Evolutionary conservation across 2,113 vertebrate genomes (phyloP).

Genomic region (Murina feae): DNA sequence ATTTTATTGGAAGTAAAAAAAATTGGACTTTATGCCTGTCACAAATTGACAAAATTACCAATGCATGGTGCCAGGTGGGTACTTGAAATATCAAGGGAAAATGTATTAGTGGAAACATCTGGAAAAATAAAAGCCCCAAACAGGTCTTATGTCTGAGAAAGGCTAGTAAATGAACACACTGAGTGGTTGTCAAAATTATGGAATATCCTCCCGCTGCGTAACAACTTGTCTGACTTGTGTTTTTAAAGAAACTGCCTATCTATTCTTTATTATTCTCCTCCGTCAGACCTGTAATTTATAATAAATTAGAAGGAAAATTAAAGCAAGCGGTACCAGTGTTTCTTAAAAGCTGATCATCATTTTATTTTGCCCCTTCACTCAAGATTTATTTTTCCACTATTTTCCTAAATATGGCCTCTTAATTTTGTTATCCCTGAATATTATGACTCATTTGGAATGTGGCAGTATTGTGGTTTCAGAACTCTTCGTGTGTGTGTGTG

Average conservation of each 20-base stretch:
- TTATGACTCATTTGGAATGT: neutral
- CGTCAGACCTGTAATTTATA: slow-evolving; percentile 37
- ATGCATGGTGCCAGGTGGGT: too few relatives aligned
- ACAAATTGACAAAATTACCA: slow-evolving; percentile 20
- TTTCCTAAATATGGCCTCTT: neutral
- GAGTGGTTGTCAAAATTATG: slow-evolving; percentile 20
- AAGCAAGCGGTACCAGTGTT: neutral
- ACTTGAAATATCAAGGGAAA: neutral
- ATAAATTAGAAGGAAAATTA: slow-evolving; percentile 46
- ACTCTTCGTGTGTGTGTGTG: neutral
- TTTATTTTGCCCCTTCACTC: neutral
- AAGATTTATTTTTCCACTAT: neutral
- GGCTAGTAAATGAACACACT: neutral
- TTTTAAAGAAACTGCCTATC: slow-evolving; percentile 26
- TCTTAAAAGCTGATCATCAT: slow-evolving; percentile 10
- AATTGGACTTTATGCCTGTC: slow-evolving; percentile 30
- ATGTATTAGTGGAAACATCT: neutral
- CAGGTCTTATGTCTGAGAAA: neutral
- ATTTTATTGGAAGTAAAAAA: slow-evolving; percentile 17
- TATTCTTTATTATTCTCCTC: slow-evolving; percentile 35
- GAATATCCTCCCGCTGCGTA: neutral
- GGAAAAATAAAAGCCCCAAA: slow-evolving; percentile 22
- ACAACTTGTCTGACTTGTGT: slow-evolving; percentile 9
- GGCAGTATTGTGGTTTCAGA: neutral
- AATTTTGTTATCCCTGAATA: neutral